Conservation (phyloP, 2,797 vertebrate species). For the Tenualosa thibaudeaui region DNA sequence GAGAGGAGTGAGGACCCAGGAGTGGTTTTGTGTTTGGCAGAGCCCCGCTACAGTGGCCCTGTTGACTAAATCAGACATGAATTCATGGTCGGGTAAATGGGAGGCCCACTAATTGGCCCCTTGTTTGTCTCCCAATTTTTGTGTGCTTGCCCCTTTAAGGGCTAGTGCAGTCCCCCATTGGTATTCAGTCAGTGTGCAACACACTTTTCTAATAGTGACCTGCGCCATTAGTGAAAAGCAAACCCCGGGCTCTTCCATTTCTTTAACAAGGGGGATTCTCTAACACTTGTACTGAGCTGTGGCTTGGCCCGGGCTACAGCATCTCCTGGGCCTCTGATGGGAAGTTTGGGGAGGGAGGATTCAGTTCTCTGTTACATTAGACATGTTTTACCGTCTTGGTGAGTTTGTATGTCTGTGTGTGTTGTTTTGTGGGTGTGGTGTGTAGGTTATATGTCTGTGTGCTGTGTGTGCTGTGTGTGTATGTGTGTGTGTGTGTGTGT, state of each 20-base stretch:
- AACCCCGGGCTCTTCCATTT: constrained; percentile 58
- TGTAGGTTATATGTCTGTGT: not conserved
- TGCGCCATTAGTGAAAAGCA: constrained; percentile 62
- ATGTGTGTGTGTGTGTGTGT: not conserved
- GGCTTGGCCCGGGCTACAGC: constrained; percentile 50
- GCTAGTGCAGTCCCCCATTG: constrained; percentile 62
- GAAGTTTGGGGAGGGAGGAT: not conserved
- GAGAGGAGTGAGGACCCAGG: constrained; percentile 46
- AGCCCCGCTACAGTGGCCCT: constrained; percentile 62
- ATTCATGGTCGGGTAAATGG: constrained; percentile 67
- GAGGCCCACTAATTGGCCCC: constrained; percentile 73
- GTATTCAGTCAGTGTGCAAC: constrained; percentile 65
- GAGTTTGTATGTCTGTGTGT: not conserved
- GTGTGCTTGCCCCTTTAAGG: constrained; percentile 61
- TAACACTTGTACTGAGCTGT: constrained; percentile 45
- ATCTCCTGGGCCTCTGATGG: constrained; percentile 16
- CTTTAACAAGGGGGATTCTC: constrained; percentile 64
- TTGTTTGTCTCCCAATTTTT: constrained; percentile 65
- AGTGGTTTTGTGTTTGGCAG: constrained; percentile 65
- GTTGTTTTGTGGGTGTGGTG: not conserved
- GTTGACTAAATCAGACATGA: constrained; percentile 70
- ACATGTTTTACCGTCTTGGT: not conserved
- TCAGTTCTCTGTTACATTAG: not conserved
- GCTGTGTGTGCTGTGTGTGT: not conserved
- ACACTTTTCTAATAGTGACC: constrained; percentile 65